phyloP scores from a whole-genome alignment of 2,797 vertebrate genomes.

The Helicolenus hilgendorfi region DNA sequence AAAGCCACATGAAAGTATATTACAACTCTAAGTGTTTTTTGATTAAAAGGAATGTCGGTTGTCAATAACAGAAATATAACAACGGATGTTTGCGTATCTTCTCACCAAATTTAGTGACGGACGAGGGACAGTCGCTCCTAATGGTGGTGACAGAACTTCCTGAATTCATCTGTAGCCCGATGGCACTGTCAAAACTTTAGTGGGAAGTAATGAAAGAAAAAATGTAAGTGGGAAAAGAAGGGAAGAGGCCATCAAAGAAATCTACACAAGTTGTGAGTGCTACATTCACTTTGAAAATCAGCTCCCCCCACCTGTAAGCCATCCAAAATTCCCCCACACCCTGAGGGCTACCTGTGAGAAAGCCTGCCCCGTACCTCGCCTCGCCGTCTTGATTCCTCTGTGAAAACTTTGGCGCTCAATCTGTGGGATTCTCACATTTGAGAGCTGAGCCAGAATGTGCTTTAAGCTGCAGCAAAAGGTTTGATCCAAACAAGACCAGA shows the following conservation, averaged over 20 bases:
- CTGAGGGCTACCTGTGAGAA: slow-evolving; percentile 66
- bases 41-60: slow-evolving; percentile 36
- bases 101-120: slow-evolving; percentile 95
- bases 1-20: slow-evolving; percentile 55
- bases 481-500: slow-evolving; percentile 80
- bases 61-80: slow-evolving; percentile 20
- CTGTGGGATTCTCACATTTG: slow-evolving; percentile 64
- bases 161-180: slow-evolving; percentile 93
- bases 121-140: slow-evolving; percentile 92
- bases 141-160: slow-evolving; percentile 86
- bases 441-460: slow-evolving; percentile 57
- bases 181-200: slow-evolving; percentile 92
- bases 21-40: slow-evolving; percentile 31
- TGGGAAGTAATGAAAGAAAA: slow-evolving; percentile 20
- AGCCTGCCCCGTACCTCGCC: slow-evolving; percentile 24
- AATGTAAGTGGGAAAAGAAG: neutral
- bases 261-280: slow-evolving; percentile 6
- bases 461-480: slow-evolving; percentile 68
- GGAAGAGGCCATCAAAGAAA: slow-evolving; percentile 18
- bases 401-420: slow-evolving; percentile 50
- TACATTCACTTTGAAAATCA: slow-evolving; percentile 54
- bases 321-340: slow-evolving; percentile 63
- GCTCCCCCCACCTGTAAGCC: slow-evolving; percentile 56
- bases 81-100: slow-evolving; percentile 6
- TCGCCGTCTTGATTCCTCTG: slow-evolving; percentile 41